Evolutionary conservation across 2,797 vertebrate species (phyloP), one percentile per base, ranked within the genome.

Genomic region (Pseudochaenichthys georgianus): DNA sequence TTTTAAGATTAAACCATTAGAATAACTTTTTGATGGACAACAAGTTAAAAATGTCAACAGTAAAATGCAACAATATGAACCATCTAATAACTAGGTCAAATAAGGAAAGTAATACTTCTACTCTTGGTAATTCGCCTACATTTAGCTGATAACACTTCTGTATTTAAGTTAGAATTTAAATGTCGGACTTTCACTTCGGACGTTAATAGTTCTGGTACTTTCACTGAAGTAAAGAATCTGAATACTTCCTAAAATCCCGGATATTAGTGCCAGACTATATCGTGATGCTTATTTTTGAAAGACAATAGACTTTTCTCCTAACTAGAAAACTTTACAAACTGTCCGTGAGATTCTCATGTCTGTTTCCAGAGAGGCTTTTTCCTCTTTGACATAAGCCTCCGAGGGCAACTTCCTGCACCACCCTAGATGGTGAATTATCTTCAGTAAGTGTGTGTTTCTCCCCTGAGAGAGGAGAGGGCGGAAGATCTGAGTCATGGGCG

Each of bases 391-490:
- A 28, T 79, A 50, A 75, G 86, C 75, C 84, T 21, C 10, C 0
- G 10, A 3, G 41, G 47, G 62, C 58, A 55, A 68, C 73, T 90
- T 89, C 90, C 85, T 88, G 88, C 70, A 84, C 89, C 89, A 89
- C 85, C 85, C 87, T 73, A 70, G 57, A 19, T 54, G 38, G 77
- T 73, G 81, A 83, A 87, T 87, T 46, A 76, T 59, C 48, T 62
- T 21, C 75, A 72, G 77, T 68, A 62, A 74, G 3, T 43, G 68
- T 17, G 57, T 70, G 13, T 61, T 43, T 60, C 45, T 66, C 77
- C 79, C 78, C 66, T 53, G 60, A 72, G 51, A 43, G 53, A n/a
- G 5, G 57, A 42, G 38, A 13, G 69, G 68, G 42, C 11, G 80
- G 83, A 50, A 73, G 48, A 61, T 82, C 68, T 90, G 87, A 90